phyloP scores from a whole-genome alignment of 2,113 vertebrate genomes.

The Myiozetetes cayanensis region DNA sequence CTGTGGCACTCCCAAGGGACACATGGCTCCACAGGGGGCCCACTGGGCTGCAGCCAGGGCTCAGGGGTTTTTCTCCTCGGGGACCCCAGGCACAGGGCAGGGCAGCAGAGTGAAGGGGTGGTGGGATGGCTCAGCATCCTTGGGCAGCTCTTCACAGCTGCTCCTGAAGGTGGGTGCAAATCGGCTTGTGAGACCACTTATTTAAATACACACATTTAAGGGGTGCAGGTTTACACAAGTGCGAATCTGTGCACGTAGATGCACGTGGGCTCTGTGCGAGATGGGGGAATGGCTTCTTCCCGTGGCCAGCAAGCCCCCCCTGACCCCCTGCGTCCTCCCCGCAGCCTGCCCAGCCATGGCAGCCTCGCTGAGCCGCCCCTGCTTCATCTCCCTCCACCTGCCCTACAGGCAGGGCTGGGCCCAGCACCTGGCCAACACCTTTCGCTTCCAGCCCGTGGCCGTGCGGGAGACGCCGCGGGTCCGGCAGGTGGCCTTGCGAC shows the following conservation, averaged over 20 bases:
- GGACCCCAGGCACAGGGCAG: fast-evolving
- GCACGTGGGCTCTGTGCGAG: background rate
- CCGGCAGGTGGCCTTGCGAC: conserved; percentile 82
- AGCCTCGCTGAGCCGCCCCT: conserved; percentile 76
- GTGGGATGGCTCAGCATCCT: fast-evolving
- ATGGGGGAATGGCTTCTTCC: background rate
- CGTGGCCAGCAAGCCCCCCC: background rate
- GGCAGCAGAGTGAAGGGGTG: background rate
- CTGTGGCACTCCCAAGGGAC: background rate
- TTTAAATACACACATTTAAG: background rate
- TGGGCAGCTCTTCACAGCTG: background rate
- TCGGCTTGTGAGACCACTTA: background rate
- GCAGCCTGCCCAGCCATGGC: conserved; percentile 73
- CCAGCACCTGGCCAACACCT: conserved; percentile 76
- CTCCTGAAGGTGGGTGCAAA: fast-evolving
- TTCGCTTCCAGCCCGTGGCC: conserved; percentile 83
- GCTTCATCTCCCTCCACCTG: conserved; percentile 87
- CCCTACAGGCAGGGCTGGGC: conserved; percentile 74
- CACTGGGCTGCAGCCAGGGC: background rate
- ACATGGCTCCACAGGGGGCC: background rate
- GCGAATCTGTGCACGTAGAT: background rate
- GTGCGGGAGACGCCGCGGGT: conserved; percentile 65
- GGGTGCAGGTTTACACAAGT: fast-evolving
- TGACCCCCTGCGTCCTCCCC: background rate
- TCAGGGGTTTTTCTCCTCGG: background rate